Conservation (phyloP, 2,797 vertebrate genomes). For the Tangara arthus region DNA sequence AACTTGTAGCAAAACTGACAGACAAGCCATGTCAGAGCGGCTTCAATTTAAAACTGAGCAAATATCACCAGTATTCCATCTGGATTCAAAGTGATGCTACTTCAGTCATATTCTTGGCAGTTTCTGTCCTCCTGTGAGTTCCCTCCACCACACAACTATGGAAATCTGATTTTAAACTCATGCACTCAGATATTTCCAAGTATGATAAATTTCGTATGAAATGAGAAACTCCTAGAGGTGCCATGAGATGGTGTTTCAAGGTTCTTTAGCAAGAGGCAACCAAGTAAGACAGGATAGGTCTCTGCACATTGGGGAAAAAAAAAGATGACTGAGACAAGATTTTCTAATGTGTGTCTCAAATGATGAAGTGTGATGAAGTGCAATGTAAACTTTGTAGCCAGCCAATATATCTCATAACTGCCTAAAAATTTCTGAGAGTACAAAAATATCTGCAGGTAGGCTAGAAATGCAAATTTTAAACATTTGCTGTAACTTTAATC, state of each 20-base stretch:
- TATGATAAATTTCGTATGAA: neutral
- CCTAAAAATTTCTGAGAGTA: neutral
- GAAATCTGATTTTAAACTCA: neutral
- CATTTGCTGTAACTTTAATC: neutral
- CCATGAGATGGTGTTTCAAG: neutral
- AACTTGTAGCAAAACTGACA: neutral
- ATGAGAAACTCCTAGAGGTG: neutral
- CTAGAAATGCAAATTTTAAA: neutral
- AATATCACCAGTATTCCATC: neutral
- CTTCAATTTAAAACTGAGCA: neutral
- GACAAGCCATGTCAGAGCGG: neutral
- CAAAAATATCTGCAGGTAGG: neutral
- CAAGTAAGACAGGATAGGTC: neutral
- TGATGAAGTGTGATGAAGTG: accelerated
- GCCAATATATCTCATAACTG: neutral
- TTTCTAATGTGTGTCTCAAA: neutral
- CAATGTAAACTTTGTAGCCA: neutral
- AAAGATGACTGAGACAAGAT: neutral
- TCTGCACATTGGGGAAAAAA: neutral
- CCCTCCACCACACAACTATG: neutral
- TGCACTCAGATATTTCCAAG: neutral
- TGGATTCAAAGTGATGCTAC: neutral
- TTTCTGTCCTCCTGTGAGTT: neutral
- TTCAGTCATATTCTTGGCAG: neutral
- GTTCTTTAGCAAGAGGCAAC: neutral